These are phyloP conservation scores for Penaeus indicus DNA, from an alignment of 1,140 invertebrate genomes.

Conservation along the genomic window DNA sequence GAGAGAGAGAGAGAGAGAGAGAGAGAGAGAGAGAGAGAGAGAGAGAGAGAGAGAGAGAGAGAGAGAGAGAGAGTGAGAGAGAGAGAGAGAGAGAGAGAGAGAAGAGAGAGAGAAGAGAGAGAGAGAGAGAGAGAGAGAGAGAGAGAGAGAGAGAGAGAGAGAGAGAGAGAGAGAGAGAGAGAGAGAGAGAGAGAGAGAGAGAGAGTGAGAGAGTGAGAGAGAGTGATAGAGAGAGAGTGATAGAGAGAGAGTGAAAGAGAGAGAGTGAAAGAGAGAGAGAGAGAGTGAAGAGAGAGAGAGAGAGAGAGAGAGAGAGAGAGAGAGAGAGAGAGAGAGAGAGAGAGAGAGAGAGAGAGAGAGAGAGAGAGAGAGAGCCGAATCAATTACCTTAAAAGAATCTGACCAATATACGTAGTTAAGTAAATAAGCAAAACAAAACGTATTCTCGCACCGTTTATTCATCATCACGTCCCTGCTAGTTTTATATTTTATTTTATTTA, in stretches of 20 bases:
- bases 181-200: not conserved
- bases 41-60: not conserved
- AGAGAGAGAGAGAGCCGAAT: too few species aligned
- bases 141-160: not conserved
- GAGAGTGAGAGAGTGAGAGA: too few species aligned
- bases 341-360: too few species aligned
- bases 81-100: not conserved
- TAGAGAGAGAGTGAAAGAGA: not conserved
- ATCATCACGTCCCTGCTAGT: too few species aligned
- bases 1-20: not conserved
- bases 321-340: too few species aligned
- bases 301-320: not conserved
- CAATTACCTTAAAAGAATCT: too few species aligned
- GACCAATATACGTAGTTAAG: too few species aligned
- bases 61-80: not conserved
- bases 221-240: too few species aligned
- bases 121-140: conserved; percentile 1
- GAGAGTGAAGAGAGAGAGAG: not conserved
- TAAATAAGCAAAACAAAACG: too few species aligned
- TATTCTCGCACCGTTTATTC: too few species aligned
- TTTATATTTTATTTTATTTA: too few species aligned
- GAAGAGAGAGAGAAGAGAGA: not conserved
- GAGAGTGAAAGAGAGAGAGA: not conserved
- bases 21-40: not conserved
- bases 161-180: not conserved